Base-by-base conservation (phyloP, 2,888 invertebrate genomes). In the Polymixis lichenea region DNA sequence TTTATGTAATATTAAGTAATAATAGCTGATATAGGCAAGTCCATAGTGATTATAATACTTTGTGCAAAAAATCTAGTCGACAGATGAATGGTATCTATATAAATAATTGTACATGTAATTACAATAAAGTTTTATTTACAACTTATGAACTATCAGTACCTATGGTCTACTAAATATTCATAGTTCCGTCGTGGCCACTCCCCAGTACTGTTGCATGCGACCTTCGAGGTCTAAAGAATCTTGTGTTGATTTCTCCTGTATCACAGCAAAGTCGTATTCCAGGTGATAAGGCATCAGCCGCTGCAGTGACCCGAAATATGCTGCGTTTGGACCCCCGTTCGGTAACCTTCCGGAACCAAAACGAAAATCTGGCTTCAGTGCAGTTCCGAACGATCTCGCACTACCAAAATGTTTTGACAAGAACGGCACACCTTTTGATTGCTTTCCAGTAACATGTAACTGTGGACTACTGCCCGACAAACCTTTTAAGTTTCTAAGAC, bases 171-270 rank as follows among this genome's bases (percentile, higher is more conserved):
- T 66, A 49, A 67, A 74, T 66, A 86, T 90, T 97, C 97, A 98
- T 85, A 98, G 94, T 93, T 98, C 98, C 0, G 98, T 98, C 2
- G 98, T 98, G 22, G 98, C 98, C 65, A 98, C 98, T 70, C 98
- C 98, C 98, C 98, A 98, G 94, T 98, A 98, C 89, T 98, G 98
- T 88, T 98, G 98, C 98, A 98, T 98, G 73, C 98, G 97, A 72
- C 97, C 97, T 90, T 98, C 98, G 82, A 98, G 97, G 90, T 98
- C 98, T 83, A 98, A 94, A 0, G 98, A 98, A 90, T 98, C 98
- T 87, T 97, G 97, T 61, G 97, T 97, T 55, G 97, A 97, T 87
- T 98, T 97, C 91, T 98, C 98, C 91, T 98, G 98, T 92, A 98
- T 98, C 46, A 98, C 98, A 58, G 98, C 98, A 93, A 98, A 98